Base-by-base conservation (phyloP, 2,797 vertebrate genomes). In the Malacoraja senta region DNA sequence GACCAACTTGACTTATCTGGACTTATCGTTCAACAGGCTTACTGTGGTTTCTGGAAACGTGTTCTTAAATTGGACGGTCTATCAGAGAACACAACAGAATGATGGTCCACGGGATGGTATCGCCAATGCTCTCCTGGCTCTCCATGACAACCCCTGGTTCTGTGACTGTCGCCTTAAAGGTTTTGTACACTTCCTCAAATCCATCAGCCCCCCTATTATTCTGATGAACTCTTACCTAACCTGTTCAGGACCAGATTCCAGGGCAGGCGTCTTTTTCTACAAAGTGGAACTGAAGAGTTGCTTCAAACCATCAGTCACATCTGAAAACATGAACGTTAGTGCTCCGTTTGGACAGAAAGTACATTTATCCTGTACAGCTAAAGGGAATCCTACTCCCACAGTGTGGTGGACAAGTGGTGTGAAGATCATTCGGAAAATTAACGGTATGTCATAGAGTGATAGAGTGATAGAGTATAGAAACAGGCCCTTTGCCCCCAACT, bases 11-110 rank as follows among this genome's bases (percentile, higher is more conserved):
- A 98, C 97, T 95, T 98, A 98, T 94, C 97, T 99, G 96, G 98
- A 99, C 94, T 95, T 99, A 94, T 98, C 98, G 94, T 98, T 96
- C 97, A 99, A 98, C 95, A 97, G 97, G 95, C 97, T 99, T 94
- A 97, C 95, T 0, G 95, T 99, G 93, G 96, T 98, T 94, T 98
- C 98, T 94, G 97, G 95, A 95, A 97, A 97, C 91, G 97, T 98
- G 93, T 99, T 99, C 94, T 94, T 96, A 44, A 97, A 95, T 94
- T 98, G 98, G 98, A 97, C 96, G 0, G 95, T 97, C 94, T 98
- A 97, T 93, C 96, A 96, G 95, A 96, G 94, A 79, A 94, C 93
- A 68, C 95, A 94, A 94, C 96, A 94, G 93, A 91, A 3, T 0
- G 97, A 95, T 83, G 96, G 94, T 77, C 96, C 96, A 58, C 93